Conservation (phyloP, 37 sponge, comb jelly and placozoan genomes). For the Cliona cf. orientalis region DNA sequence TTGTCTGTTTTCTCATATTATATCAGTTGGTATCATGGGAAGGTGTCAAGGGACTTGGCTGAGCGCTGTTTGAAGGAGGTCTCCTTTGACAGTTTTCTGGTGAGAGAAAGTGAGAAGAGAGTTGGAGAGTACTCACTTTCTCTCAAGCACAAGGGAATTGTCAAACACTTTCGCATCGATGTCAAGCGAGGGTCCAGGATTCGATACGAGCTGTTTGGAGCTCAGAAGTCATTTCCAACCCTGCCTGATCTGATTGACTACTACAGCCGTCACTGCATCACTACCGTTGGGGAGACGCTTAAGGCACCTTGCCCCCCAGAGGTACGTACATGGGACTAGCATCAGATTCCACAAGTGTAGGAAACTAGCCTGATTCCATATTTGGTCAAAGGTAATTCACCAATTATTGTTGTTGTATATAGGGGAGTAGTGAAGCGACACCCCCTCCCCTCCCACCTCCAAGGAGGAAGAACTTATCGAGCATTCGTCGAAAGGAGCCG, state of each 20-base stretch:
- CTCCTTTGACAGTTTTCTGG: constrained; percentile 19
- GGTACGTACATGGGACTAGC: neutral
- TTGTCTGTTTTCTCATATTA: too few species aligned
- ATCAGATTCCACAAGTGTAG: neutral
- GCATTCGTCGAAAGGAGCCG: constrained; percentile 5
- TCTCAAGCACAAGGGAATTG: constrained; percentile 1
- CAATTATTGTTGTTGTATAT: neutral
- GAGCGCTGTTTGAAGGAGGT: constrained; percentile 18
- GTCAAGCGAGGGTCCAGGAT: constrained; percentile 1
- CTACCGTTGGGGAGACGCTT: constrained; percentile 36
- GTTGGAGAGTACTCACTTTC: constrained; percentile 38
- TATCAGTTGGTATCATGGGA: constrained; percentile 45
- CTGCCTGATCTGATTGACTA: constrained; percentile 34
- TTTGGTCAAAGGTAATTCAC: neutral
- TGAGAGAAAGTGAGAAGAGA: constrained; percentile 22
- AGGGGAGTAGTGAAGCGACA: neutral
- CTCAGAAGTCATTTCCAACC: constrained; percentile 17
- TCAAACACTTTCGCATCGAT: constrained; percentile 52
- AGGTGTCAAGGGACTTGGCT: constrained; percentile 20
- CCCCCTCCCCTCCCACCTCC: constrained; percentile 29
- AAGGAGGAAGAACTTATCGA: constrained; percentile 12
- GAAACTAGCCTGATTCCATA: too few species aligned
- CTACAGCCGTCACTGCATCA: constrained; percentile 37
- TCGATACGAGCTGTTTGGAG: constrained; percentile 41
- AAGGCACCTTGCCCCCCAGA: constrained; percentile 14